Evolutionary conservation across 2,113 vertebrate species (phyloP), one percentile per base, ranked within the genome.

Genomic region (Crocuta crocuta): DNA sequence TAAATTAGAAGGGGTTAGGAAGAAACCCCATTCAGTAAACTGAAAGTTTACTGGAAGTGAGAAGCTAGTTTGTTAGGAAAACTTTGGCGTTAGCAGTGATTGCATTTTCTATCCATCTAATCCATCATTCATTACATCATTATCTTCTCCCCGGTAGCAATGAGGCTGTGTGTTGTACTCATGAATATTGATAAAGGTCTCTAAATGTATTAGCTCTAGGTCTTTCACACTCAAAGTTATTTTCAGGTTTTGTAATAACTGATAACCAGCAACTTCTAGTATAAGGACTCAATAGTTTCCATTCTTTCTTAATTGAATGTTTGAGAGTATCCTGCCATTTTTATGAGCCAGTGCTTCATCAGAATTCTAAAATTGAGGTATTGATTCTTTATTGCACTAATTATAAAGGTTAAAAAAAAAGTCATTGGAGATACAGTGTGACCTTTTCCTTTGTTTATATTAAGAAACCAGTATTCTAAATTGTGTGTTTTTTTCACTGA

Each of bases 121-220:
- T 92, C 74, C 87, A 31, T 76, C 80, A 90, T 58, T 94, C 68
- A 71, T 94, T 93, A 43, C 15, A 35, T 53, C 92, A 81, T 96
- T 96, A 86, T 81, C 24, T 70, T 81, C 84, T 90, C 15, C 55
- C n/a, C 31, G 23, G 13, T 65, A 87, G 21, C 31, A 90, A 33
- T 83, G 87, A 88, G 45, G 10, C 17, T 92, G 63, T 89, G 24
- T 82, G 53, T 87, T 89, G 48, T 65, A 58, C 50, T 78, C 66
- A 78, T 93, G 50, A 87, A 92, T 97, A 89, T 92, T 92, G n/a
- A 81, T 68, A 85, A 91, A 79, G 21, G 4, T 73, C 39, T 16
- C 66, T 93, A 82, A 65, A 90, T 90, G 6, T 81, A 65, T 86
- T 93, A 76, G 2, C 31, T 66, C 21, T 78, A 39, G 53, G 84